Evolutionary conservation across 2,113 vertebrate species (phyloP), one percentile per base, ranked within the genome.

Genomic region (Callocephalon fimbriatum): DNA sequence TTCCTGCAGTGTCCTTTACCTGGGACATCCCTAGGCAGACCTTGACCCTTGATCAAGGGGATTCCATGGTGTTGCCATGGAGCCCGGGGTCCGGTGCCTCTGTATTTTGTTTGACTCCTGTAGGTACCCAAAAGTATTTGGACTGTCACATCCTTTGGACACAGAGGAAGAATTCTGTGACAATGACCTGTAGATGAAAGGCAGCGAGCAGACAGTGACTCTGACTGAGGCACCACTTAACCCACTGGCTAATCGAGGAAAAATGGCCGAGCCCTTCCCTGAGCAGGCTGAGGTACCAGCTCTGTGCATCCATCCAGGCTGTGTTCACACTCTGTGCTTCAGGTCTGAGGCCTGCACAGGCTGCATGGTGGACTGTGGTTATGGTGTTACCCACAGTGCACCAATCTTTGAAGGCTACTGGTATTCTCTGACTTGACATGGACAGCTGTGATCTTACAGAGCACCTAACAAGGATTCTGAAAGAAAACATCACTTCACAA

Each of bases 391-490:
- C 37, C 97, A 89, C 72, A 75, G 90, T 1, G 53, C 97, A n/a
- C 93, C 95, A 8, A 17, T 90, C 87, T 97, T 93, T 67, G 92
- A 96, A 40, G 97, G 97, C 23, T 98, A 91, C 83, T 98, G 97
- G 79, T 14, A 62, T 97, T 45, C 87, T 96, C 71, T 56, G 71
- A 35, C 91, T 98, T 38, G 61, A 94, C 50, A 54, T 95, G 74
- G 93, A 84, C 8, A 96, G 95, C 38, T 77, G 92, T 27, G 97
- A 97, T 54, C 95, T 98, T 86, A 98, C 98, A 91, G 98, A 93
- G 88, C 97, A 96, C 59, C 72, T 97, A 94, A 98, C 95, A 80
- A 70, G 73, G 95, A 98, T 98, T 87, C 94, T 99, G 97, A 98
- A 97, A 93, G 96, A 97, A 93, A 89, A 80, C 0, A 74, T 94